Evolutionary conservation across 2,113 vertebrate species (phyloP), one percentile per base, ranked within the genome.

Genomic region (Amblyopsis rosae): DNA sequence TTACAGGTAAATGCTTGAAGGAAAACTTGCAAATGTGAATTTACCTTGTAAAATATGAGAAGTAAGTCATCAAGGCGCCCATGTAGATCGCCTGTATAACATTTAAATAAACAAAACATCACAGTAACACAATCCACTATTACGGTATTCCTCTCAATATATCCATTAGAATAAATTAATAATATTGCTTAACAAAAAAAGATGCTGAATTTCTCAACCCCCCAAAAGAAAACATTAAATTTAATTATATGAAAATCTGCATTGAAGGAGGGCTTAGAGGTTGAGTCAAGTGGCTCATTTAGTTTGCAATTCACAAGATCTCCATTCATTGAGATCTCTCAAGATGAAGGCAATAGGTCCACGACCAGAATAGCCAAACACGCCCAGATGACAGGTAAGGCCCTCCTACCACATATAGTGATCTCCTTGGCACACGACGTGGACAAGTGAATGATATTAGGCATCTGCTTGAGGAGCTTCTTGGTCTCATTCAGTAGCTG

Each of bases 31-130:
- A 41, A 68, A 48, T 13, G 13, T 7, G 48, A 9, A 8, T 75
- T 86, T 94, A 97, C 98, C 94, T 99, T 99, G 76, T 96, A 96
- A 90, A 98, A 99, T 89, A 99, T 98, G 68, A 99, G 90, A 58
- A 98, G 88, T 51, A 99, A 92, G 87, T 99, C 98, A 87, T 99
- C 96, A 15, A 99, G 87, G 45, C 95, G 94, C 33, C 97, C 96
- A 78, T 99, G 98, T 26, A 99, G 90, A 90, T 99, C 98, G 80
- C 98, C 98, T 99, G 85, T 1, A 45, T 6, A 19, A 12, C 88
- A 67, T 49, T 59, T 12, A n/a, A 13, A 68, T 4, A 6, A 47
- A 12, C 19, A 6, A 12, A 56, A 66, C 1, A 15, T 2, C n/a
- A 62, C 13, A 56, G 13, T 53, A 19, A 57, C 10, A 17, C 9